Conservation (phyloP, 2,888 invertebrate species). For the Tipula helvola region DNA sequence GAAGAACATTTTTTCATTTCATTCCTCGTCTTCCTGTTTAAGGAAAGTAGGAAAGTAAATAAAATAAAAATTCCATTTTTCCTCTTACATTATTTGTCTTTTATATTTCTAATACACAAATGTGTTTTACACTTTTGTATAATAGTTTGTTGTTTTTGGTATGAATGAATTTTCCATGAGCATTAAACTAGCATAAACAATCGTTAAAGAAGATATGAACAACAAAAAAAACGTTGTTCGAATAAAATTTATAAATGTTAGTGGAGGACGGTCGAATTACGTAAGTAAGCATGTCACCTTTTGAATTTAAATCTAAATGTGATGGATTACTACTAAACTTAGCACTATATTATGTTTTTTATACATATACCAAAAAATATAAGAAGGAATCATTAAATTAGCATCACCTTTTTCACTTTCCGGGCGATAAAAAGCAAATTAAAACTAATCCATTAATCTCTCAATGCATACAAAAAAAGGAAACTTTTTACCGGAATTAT, state of each 20-base stretch:
- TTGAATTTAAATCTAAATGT: background rate
- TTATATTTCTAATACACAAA: background rate
- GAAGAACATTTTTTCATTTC: background rate
- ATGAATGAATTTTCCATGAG: background rate
- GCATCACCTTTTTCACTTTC: background rate
- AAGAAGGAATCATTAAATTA: background rate
- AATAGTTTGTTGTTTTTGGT: background rate
- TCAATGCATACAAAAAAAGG: background rate
- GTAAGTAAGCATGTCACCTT: background rate
- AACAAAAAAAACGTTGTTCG: background rate
- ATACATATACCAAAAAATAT: background rate
- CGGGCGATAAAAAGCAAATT: background rate
- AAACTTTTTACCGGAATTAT: background rate
- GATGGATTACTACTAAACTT: background rate
- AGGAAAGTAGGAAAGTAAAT: background rate
- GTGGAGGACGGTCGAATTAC: background rate
- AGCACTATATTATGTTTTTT: background rate
- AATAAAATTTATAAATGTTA: background rate
- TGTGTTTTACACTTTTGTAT: background rate
- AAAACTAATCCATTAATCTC: background rate
- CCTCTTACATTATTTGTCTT: constrained; percentile 4
- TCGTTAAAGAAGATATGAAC: background rate
- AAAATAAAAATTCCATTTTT: background rate
- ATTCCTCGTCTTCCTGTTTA: background rate
- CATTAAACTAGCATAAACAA: background rate